Conservation (phyloP, 2,797 vertebrate species). For the Xiphophorus birchmanni region DNA sequence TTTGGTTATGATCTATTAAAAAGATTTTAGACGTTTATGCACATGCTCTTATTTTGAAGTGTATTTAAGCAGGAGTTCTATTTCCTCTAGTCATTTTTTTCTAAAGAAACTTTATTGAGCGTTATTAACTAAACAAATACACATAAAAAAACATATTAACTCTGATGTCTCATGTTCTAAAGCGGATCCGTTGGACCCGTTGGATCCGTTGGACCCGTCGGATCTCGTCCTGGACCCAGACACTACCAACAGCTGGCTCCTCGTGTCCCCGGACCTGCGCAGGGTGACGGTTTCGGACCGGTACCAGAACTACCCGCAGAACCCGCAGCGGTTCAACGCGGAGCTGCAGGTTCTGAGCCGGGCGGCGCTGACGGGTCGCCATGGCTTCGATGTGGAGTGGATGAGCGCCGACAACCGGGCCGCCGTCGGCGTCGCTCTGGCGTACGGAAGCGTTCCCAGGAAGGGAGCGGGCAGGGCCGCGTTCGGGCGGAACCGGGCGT, state of each 20-base stretch:
- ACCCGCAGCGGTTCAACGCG: not conserved
- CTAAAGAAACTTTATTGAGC: too few relatives aligned
- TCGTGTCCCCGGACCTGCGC: not conserved
- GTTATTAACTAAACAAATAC: too few relatives aligned
- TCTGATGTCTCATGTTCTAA: too few relatives aligned
- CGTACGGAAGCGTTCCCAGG: not conserved
- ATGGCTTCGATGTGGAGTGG: not conserved
- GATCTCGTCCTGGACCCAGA: not conserved
- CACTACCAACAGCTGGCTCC: not conserved
- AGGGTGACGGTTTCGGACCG: not conserved
- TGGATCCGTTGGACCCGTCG: not conserved
- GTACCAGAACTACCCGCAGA: not conserved
- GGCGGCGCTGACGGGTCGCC: not conserved
- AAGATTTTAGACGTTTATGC: too few relatives aligned
- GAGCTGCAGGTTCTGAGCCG: not conserved
- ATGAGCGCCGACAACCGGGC: not conserved
- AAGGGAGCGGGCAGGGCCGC: not conserved
- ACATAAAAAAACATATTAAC: too few relatives aligned
- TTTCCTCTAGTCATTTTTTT: too few relatives aligned
- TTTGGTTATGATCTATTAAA: too few relatives aligned
- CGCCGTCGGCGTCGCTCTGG: not conserved
- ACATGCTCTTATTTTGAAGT: too few relatives aligned
- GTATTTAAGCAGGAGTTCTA: too few relatives aligned
- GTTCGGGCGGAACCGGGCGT: not conserved
- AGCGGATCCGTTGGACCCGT: too few relatives aligned